phyloP scores from a whole-genome alignment of 2,797 vertebrate genomes.

The Falco columbarius region DNA sequence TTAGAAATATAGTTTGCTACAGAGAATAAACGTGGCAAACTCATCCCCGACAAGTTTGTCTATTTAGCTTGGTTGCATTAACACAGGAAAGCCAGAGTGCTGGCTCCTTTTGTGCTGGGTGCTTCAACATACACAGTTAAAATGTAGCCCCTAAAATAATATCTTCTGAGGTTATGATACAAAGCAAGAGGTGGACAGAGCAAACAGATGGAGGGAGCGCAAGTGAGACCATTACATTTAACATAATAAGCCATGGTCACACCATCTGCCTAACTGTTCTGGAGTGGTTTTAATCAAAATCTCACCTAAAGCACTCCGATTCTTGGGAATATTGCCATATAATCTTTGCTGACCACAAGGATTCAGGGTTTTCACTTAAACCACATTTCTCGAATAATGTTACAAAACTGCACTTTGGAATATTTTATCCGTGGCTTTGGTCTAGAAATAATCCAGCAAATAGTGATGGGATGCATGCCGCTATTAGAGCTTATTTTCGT shows the following conservation, averaged over 20 bases:
- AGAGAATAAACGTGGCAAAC: neutral
- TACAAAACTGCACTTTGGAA: neutral
- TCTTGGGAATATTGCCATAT: neutral
- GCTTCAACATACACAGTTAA: neutral
- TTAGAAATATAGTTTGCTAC: constrained; percentile 29
- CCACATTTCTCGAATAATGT: neutral
- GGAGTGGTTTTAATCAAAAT: neutral
- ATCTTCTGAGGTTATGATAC: neutral
- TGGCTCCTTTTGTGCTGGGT: neutral
- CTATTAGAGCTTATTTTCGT: constrained; percentile 62
- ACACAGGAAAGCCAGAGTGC: neutral
- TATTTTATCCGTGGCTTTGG: neutral
- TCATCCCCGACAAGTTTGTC: constrained; percentile 29
- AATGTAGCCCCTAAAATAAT: neutral
- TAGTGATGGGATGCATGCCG: constrained; percentile 1
- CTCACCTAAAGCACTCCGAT: neutral
- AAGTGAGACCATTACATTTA: neutral
- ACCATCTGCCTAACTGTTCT: neutral
- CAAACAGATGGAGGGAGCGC: constrained; percentile 5
- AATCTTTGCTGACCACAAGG: neutral
- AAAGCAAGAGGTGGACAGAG: neutral
- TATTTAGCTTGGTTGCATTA: constrained; percentile 1
- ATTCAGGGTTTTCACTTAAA: neutral
- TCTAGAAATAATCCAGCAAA: constrained; percentile 53
- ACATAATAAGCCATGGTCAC: neutral